Evolutionary conservation across 2,797 vertebrate genomes (phyloP), one percentile per base, ranked within the genome.

Genomic region (Gymnocypris eckloni): DNA sequence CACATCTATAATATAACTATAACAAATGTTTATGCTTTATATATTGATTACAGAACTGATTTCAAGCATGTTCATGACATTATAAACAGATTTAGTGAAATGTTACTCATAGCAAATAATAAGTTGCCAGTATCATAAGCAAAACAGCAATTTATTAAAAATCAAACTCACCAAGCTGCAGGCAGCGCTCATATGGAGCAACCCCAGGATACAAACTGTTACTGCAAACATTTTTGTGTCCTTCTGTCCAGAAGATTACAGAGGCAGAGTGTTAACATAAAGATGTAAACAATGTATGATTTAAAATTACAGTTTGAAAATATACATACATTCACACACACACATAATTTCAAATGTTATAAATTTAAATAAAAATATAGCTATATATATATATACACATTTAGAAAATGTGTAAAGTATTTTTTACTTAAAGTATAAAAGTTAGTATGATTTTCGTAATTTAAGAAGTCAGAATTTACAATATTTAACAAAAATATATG

Each of bases 211-310:
- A 82, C 37, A 92, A 71, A 93, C 59, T 72, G 90, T 22, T 25
- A 92, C 33, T 0, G 71, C 71, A 54, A 93, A 88, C 94, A 95
- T 95, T 73, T 61, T 52, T 94, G 52, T 39, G 25, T 88, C 45
- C 61, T 41, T 54, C 43, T 81, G 4, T 50, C 18, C 3, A 64
- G 41, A 3, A 22, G 25, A 61, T n/a, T 79, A n/a, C 1, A 43
- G 7, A 52, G 16, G 48, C 6, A n/a, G 9, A 4, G 3, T 7
- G 8, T 15, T 10, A 43, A 59, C 6, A 10, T 25, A 15, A 22
- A 48, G 5, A 25, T 10, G 43, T 2, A 64, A 28, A 33, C 15
- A 28, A 66, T 64, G 6, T 2, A 28, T 4, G 1, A 20, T 79
- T 8, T 2, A 33, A 80, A 50, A 69, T 5, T 37, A 37, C 33